Base-by-base conservation (phyloP, 1,140 invertebrate species). In the Macrocentrus cingulum region DNA sequence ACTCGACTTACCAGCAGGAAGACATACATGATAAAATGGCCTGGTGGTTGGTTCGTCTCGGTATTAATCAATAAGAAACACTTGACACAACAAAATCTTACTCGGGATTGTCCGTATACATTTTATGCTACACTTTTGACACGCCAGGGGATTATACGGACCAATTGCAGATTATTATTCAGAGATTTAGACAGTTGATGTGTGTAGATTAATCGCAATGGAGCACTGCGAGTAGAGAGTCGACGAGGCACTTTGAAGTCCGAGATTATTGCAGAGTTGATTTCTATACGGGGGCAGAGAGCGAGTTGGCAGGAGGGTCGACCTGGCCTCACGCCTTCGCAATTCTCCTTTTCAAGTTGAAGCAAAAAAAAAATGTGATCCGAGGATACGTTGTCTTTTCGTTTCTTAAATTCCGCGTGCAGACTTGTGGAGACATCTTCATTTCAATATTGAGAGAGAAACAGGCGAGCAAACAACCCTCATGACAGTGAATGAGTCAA, bases 301-400 rank as follows among this genome's bases (percentile, higher is more conserved):
- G 48, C 55, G 46, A 57, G 42, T 60, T 53, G 60, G 62, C 48
- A 62, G 61, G 44, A 51, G 29, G 48, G 29, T 11, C 20, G 29
- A 49, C 23, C 51, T 44, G 54, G 50, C 61, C 46, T 61, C 55
- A 69, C 67, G 62, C 59, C 59, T 56, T 61, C 54, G 49, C 66
- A 44, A 66, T 66, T 69, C 54, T 67, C 60, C 37, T 67, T 66
- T 37, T 51, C 19, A 55, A 51, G 48, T 58, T 50, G 25, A 42
- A 58, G 20, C 22, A n/a, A 46, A 46, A 44, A 44, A 18, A 16
- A 46, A 22, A 23, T 22, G n/a, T 18, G 5, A 25, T 29, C 25
- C 25, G 25, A 29, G 25, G 25, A 29, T 29, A 29, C 9, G 4
- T 4, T 29, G 25, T 29, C 25, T 29, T 5, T 29, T 9, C 9